phyloP scores from a whole-genome alignment of 2,113 vertebrate genomes.

The Felis chaus region DNA sequence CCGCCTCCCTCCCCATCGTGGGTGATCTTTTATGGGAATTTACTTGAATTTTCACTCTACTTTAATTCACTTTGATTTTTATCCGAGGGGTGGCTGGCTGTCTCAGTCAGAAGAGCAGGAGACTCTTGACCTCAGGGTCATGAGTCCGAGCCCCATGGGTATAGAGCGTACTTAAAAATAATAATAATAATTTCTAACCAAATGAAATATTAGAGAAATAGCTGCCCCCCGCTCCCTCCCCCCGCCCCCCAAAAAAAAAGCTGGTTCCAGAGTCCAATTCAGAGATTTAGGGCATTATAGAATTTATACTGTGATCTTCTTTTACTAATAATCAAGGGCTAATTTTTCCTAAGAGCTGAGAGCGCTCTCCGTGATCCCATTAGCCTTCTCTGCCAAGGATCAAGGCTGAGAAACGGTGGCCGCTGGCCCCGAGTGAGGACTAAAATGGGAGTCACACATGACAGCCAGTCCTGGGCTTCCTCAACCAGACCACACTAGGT shows the following conservation, averaged over 20 bases:
- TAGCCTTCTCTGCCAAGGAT: not conserved
- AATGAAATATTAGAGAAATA: conserved; percentile 27
- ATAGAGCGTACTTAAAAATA: not conserved
- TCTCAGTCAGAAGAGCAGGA: not conserved
- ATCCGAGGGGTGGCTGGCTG: not conserved
- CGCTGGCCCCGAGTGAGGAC: not conserved
- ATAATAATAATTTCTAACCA: not conserved
- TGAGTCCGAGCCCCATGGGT: not conserved
- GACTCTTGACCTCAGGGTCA: not conserved
- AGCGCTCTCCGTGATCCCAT: not conserved
- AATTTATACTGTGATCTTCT: not conserved
- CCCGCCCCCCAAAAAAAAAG: not conserved
- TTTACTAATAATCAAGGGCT: not conserved
- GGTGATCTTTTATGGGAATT: not conserved
- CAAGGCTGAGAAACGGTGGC: not conserved
- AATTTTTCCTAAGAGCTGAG: not conserved
- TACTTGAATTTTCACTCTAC: not conserved
- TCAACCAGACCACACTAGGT: not conserved
- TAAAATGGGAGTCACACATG: not conserved
- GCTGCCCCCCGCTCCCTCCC: not conserved
- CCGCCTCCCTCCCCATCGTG: not conserved
- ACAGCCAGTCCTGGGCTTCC: not conserved
- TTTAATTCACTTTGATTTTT: not conserved
- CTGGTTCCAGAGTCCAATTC: not conserved
- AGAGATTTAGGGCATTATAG: not conserved